Evolutionary conservation across 2,113 vertebrate species (phyloP).

Genomic region (Setophaga kirtlandii): DNA sequence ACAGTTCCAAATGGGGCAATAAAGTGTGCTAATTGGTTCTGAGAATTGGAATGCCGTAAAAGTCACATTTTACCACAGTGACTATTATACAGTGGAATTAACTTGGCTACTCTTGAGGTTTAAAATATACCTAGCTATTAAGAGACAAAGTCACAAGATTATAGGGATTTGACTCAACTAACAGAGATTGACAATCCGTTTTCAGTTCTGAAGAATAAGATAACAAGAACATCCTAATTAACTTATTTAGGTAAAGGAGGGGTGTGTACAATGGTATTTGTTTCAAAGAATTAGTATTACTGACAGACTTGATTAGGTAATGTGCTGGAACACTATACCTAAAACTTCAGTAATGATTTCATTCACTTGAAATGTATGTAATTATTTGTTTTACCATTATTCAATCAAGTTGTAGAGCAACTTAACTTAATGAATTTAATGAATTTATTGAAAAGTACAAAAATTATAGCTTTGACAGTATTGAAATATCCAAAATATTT

Average conservation of each 20-base stretch:
- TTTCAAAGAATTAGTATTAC: not conserved
- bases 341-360: not conserved
- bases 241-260: not conserved
- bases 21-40: conserved; percentile 72
- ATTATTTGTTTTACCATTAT: conserved; percentile 19
- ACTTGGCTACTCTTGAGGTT: conserved; percentile 44
- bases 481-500: not conserved
- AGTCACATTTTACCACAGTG: conserved; percentile 59
- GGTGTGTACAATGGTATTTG: not conserved
- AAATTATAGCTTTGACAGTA: not conserved
- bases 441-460: not conserved
- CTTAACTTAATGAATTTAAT: not conserved
- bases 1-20: conserved; percentile 68
- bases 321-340: not conserved
- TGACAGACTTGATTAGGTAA: not conserved
- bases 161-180: not conserved
- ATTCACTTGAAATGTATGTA: not conserved
- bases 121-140: conserved; percentile 42
- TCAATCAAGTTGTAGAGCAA: not conserved
- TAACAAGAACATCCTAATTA: conserved; percentile 13
- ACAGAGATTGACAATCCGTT: not conserved
- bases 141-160: conserved; percentile 12
- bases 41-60: conserved; percentile 63
- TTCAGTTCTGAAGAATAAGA: conserved; percentile 22
- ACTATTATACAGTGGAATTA: conserved; percentile 60